Evolutionary conservation across 2,888 invertebrate species (phyloP).

Genomic region (Drosophila kokeensis): DNA sequence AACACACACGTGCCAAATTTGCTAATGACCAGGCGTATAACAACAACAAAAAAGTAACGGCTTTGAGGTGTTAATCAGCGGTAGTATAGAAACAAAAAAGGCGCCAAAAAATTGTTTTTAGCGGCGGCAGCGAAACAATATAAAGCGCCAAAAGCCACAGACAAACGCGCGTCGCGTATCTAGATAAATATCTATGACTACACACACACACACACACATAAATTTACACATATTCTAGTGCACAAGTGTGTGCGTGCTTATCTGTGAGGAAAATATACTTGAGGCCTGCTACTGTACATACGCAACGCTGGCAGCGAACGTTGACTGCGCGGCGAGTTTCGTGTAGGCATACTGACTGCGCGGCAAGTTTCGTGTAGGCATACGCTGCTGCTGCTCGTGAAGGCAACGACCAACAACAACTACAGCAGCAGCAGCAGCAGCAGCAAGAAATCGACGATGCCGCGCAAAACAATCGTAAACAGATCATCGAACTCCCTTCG

Average conservation of each 20-base stretch:
- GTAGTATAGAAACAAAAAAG: slow-evolving; percentile 31
- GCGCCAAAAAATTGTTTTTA: slow-evolving; percentile 29
- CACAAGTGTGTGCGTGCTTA: slow-evolving; percentile 16
- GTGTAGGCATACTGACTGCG: slow-evolving; percentile 43
- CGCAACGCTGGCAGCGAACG: slow-evolving; percentile 46
- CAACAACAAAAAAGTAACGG: slow-evolving; percentile 36
- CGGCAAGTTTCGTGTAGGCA: slow-evolving; percentile 41
- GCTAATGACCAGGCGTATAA: slow-evolving; percentile 43
- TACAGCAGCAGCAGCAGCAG: slow-evolving; percentile 45
- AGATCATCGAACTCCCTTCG: slow-evolving; percentile 83
- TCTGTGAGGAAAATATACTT: slow-evolving; percentile 70
- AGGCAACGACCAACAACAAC: slow-evolving; percentile 68
- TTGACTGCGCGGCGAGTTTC: slow-evolving; percentile 31
- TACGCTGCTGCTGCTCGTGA: slow-evolving; percentile 36
- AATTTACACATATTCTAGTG: not conserved
- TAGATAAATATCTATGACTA: slow-evolving; percentile 68
- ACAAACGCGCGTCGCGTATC: slow-evolving; percentile 69
- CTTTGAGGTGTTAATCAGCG: slow-evolving; percentile 75
- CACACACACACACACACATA: slow-evolving; percentile 1
- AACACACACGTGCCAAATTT: slow-evolving; percentile 54
- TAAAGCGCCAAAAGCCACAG: slow-evolving; percentile 64
- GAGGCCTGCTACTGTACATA: slow-evolving; percentile 77
- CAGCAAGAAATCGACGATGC: slow-evolving; percentile 37
- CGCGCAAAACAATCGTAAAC: slow-evolving; percentile 80
- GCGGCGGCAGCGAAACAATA: slow-evolving; percentile 32